Percentiles rank a stretch among this genome's conserved stretches.
Evolutionary conservation across 2,888 invertebrate species (phyloP).

Genomic region (Rhodophaea formosa): DNA sequence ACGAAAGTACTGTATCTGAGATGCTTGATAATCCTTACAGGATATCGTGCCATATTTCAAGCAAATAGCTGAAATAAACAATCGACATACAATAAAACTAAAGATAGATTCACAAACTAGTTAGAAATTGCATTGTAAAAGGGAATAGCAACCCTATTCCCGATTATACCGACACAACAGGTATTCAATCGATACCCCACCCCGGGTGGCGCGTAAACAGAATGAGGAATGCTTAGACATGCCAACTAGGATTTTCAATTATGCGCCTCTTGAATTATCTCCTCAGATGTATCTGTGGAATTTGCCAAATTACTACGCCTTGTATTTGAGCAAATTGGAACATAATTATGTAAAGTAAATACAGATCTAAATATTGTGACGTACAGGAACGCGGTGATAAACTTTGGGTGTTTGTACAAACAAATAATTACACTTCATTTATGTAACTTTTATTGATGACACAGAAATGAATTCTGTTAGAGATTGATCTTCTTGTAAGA

Average conservation of each 20-base stretch:
- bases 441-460: too few species aligned
- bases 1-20: too few species aligned
- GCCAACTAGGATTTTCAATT: slow-evolving; percentile 38
- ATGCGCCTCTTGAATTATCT: slow-evolving; percentile 20
- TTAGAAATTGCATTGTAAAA: slow-evolving; percentile 3
- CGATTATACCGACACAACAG: slow-evolving; percentile 41
- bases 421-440: too few species aligned
- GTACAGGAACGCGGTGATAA: not conserved
- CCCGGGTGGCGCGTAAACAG: slow-evolving; percentile 44
- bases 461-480: too few species aligned
- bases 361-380: not conserved
- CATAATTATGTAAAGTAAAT: not conserved
- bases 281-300: not conserved
- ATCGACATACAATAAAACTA: not conserved
- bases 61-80: slow-evolving; percentile 19
- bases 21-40: too few species aligned
- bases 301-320: not conserved
- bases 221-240: slow-evolving; percentile 49
- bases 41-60: too few species aligned
- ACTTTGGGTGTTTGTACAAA: not conserved
- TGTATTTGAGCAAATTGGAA: not conserved
- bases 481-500: too few species aligned
- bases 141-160: slow-evolving; percentile 5
- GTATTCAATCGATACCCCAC: slow-evolving; percentile 63
- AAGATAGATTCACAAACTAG: slow-evolving; percentile 1